Conservation (phyloP, 2,797 vertebrate genomes). For the Brachyrhaphis roseni region DNA sequence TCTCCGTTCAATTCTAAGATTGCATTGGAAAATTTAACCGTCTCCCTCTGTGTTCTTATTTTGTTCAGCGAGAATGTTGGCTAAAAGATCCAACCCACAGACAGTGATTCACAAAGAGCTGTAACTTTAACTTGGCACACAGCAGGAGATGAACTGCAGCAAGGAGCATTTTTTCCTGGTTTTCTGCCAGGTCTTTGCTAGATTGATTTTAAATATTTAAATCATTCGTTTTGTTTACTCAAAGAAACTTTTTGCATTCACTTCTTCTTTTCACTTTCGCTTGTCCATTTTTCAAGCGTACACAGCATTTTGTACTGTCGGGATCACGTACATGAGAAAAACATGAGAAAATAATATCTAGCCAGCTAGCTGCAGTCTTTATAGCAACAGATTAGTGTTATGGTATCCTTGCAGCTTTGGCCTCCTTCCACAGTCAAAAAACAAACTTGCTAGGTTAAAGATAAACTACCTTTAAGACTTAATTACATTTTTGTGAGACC, state of each 20-base stretch:
- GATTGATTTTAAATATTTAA: not conserved
- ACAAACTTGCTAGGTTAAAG: not conserved
- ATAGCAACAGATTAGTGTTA: too few relatives aligned
- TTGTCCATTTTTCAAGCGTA: not conserved
- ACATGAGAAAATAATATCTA: too few relatives aligned
- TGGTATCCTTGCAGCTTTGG: not conserved
- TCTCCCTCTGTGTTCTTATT: too few relatives aligned
- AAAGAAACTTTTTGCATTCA: not conserved
- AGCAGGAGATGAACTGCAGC: not conserved
- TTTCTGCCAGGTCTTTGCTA: not conserved
- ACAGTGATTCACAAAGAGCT: not conserved
- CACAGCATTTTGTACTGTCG: not conserved
- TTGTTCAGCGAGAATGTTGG: too few relatives aligned
- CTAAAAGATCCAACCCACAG: too few relatives aligned
- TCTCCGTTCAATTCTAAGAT: too few relatives aligned
- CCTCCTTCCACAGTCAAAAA: not conserved
- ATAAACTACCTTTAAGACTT: not conserved
- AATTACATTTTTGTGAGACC: not conserved
- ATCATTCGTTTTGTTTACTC: not conserved
- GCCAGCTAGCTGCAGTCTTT: too few relatives aligned
- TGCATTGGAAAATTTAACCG: too few relatives aligned
- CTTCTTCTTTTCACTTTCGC: not conserved
- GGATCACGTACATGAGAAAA: too few relatives aligned
- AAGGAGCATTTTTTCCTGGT: not conserved
- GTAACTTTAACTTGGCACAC: not conserved